Conservation (phyloP, 2,888 invertebrate species). For the Cynaeus angustus region DNA sequence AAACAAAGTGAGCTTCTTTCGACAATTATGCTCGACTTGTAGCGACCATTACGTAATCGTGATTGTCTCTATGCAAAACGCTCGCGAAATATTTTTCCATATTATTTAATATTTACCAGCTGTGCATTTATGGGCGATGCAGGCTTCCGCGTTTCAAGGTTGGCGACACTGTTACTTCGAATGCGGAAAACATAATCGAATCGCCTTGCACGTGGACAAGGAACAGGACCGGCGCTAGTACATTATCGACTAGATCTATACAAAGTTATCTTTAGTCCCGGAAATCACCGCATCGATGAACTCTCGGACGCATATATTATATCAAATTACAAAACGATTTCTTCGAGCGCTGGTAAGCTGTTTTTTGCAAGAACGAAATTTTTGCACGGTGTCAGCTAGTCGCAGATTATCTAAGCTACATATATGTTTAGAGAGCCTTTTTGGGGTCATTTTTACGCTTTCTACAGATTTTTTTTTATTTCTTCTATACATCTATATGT, state of each 20-base stretch:
- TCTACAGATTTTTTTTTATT: no score
- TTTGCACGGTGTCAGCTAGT: not conserved
- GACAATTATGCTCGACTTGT: slow-evolving; percentile 22
- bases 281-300: no score
- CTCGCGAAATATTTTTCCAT: slow-evolving; percentile 42
- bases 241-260: no score
- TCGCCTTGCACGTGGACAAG: not conserved
- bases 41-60: slow-evolving; percentile 30
- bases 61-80: slow-evolving; percentile 43
- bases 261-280: no score
- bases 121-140: slow-evolving; percentile 36
- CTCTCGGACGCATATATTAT: no score
- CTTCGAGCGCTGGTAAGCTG: not conserved
- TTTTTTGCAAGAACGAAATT: not conserved
- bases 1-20: slow-evolving; percentile 22
- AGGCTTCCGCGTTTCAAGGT: slow-evolving; percentile 39
- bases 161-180: slow-evolving; percentile 18
- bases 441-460: no score
- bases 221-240: slow-evolving; percentile 1
- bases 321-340: not conserved
- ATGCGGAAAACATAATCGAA: slow-evolving; percentile 7
- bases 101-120: slow-evolving; percentile 34
- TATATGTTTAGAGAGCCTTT: not conserved
- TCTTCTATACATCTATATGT: no score
- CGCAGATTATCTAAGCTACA: not conserved